Evolutionary conservation across 2,888 invertebrate species (phyloP), one percentile per base, ranked within the genome.

Genomic region (Chaetogeoica ovagalla): DNA sequence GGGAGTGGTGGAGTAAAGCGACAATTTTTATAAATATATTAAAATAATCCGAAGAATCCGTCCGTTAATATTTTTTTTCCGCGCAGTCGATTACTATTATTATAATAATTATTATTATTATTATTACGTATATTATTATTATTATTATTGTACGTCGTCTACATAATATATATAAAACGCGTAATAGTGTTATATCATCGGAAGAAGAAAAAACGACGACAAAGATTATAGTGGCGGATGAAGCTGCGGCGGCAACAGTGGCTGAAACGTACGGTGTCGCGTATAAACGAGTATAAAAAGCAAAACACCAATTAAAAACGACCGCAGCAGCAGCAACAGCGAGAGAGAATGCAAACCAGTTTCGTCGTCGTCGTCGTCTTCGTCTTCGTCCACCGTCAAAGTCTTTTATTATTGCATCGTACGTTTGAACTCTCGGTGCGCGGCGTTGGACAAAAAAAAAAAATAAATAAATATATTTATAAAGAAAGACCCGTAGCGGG

Each of bases 301-400:
- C 30, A 63, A 3, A 48, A 71, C 55, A 63, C 70, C 77, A 79
- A 63, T 79, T 70, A 79, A 79, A 74, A 79, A 63, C 39, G 55
- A 70, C 77, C 55, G 77, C 70, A 69, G 39, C 69, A 52, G 30
- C 43, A 37, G 23, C 21, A 17, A 4, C 30, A 30, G 43, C 43
- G 43, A 7, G 43, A 30, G 70, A 62, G 70, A 70, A 79, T 57
- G 77, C 70, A 79, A 79, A 79, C 77, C 77, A 79, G 77, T 79
- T 79, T 79, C 23, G 60, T 71, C 30, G 30, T 30, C 30, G 30
- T 30, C 30, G 30, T 30, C 30, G 30, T 30, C 30, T 30, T 30
- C 30, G 30, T 30, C 30, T 30, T 77, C 70, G 62, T 69, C 52
- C 30, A 30, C 30, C 30, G 37, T 30, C 21, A 0, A 7, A 43